Percentiles rank a stretch among this genome's conserved stretches.
Evolutionary conservation across 2,113 vertebrate species (phyloP).

Genomic region (Carassius gibelio): DNA sequence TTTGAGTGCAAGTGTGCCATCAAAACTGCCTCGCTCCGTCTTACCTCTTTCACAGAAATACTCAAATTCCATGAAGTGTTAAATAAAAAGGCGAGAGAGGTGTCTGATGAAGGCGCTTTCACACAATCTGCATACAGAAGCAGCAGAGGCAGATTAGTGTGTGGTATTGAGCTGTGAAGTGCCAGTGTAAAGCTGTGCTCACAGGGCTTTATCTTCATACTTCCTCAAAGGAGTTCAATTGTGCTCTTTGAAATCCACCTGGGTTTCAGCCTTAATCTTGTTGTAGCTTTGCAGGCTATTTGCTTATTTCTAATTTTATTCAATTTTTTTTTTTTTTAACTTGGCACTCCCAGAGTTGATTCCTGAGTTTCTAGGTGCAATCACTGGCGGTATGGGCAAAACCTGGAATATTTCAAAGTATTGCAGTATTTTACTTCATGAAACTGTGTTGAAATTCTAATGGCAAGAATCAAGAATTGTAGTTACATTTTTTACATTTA

Average conservation of each 20-base stretch:
- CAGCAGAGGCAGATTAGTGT: constrained; percentile 1
- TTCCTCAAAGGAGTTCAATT: constrained; percentile 26
- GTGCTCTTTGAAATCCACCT: constrained; percentile 44
- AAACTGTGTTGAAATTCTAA: neutral
- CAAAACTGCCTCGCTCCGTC: neutral
- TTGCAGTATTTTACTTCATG: constrained; percentile 5
- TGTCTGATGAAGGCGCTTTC: constrained; percentile 38
- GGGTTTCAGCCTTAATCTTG: constrained; percentile 22
- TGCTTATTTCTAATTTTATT: constrained; percentile 22
- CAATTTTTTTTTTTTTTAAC: neutral
- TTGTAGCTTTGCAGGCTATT: constrained; percentile 28
- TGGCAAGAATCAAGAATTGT: neutral
- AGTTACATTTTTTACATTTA: neutral
- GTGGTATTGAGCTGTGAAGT: constrained; percentile 20
- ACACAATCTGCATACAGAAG: constrained; percentile 7
- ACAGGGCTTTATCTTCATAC: constrained; percentile 16
- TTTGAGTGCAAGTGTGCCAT: neutral
- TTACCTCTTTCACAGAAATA: constrained; percentile 7
- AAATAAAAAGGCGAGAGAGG: constrained; percentile 31
- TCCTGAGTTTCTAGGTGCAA: neutral
- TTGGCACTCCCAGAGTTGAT: neutral
- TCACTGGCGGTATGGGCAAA: neutral
- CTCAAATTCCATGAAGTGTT: neutral
- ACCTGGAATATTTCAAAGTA: neutral
- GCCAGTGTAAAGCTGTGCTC: constrained; percentile 20